Evolutionary conservation across 2,888 invertebrate genomes (phyloP).

Genomic region (Tiphia femorata): DNA sequence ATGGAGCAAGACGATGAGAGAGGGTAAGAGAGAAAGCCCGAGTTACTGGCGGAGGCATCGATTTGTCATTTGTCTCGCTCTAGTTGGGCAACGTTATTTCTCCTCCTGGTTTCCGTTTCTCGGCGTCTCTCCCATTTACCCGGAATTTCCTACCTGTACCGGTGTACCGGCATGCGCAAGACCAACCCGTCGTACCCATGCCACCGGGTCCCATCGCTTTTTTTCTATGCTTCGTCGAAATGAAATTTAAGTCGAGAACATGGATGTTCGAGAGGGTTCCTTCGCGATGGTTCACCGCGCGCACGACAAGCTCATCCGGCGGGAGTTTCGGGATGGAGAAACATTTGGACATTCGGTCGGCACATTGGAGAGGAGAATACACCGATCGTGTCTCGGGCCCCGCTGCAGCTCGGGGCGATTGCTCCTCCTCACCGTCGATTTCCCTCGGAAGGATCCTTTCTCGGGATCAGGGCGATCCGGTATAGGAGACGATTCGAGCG

Average conservation of each 20-base stretch:
- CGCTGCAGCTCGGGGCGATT: no score
- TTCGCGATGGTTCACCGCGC: no score
- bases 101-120: conserved; percentile 32
- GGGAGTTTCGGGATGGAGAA: no score
- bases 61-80: conserved; percentile 64
- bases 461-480: no score
- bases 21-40: not conserved
- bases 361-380: no score
- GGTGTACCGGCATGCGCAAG: not conserved
- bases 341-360: no score
- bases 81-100: conserved; percentile 55
- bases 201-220: not conserved
- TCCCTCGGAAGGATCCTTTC: not conserved
- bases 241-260: no score
- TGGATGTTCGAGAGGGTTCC: no score
- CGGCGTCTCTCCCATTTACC: conserved; percentile 43
- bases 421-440: not conserved
- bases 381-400: no score
- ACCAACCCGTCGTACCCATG: no score
- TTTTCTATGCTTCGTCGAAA: not conserved
- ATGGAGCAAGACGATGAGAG: conserved; percentile 16
- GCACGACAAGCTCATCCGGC: no score
- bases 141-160: conserved; percentile 25
- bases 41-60: conserved; percentile 51
- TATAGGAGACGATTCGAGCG: no score